Base-by-base conservation (phyloP, 1,140 invertebrate genomes). In the Magallana angulata region DNA sequence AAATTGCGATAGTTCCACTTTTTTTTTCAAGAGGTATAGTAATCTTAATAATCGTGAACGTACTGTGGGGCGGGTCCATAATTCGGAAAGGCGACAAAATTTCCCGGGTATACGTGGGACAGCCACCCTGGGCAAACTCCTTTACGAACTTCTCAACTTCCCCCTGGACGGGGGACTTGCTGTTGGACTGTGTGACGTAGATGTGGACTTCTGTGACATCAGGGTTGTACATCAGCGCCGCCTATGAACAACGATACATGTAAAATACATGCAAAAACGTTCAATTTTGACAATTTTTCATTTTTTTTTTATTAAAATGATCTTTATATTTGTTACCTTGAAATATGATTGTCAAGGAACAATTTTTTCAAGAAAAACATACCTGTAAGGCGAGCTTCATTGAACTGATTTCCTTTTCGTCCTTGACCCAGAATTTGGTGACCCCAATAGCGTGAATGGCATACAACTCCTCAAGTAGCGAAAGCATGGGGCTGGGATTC, bases 181-280 rank as follows among this genome's bases (percentile, higher is more conserved):
- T 90, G 57, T 76, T 82, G 4, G 68, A 4, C 24, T 91, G 62
- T n/a, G 59, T 57, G 12, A 92, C 91, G 86, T 90, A 92, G 11
- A 92, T 84, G 14, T 90, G n/a, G 1, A 92, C 84, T 16, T 89
- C 57, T 12, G 90, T 91, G 12, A 92, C 92, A 58, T 90, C 85
- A 76, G 87, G 86, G 84, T 92, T 92, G 87, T 90, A 92, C 86
- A 92, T 24, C 92, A 92, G 89, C 11, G 88, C 88, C 30, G 71
- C 87, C 92, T 92, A 64, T 7, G 24, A 76, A 0, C 0, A 76
- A 71, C 8, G 24, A 71, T 18, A 68, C 24, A 36, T 71, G 7
- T n/a, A n/a, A 60, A 30, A 48, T 48, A 48, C 36, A 48, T 48
- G 36, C 36, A 48, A 48, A 48, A 2, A 48, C 36, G 5, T 48